Evolutionary conservation across 2,797 vertebrate species (phyloP), one percentile per base, ranked within the genome.

Genomic region (Hapalemur alaotrensis): DNA sequence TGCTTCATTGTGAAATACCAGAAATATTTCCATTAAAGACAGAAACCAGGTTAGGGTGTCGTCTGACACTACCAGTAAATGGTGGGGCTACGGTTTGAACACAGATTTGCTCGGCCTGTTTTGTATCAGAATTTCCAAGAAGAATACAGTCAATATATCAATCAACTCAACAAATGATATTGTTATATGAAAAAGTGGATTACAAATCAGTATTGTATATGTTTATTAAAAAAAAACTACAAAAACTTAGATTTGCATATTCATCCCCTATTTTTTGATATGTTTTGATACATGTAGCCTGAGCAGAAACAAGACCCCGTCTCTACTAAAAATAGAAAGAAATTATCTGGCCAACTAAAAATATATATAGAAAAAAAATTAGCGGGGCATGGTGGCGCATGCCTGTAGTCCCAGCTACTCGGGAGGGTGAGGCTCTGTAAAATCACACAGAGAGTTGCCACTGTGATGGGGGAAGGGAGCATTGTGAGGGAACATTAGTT

Each of bases 401-500:
- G 38, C 38, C 38, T 38, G 38, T 38, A 38, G 38, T 38, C 38
- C 38, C 38, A 38, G 38, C 38, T 38, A 38, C 38, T 38, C 38
- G 38, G 38, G 38, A 38, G 38, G 38, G 2, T 38, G 38, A 38
- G 38, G 38, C 38, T 78, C 32, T 73, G 28, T 28, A 52, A 73
- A 86, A 72, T 13, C 38, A 50, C 10, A 43, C 38, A 30, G 28
- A n/a, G 38, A 11, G 30, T 30, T 48, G 14, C 50, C 5, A 63
- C 8, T 17, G 5, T 54, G 11, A 59, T 18, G 8, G 22, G 9
- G 3, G 8, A 20, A 23, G 0, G 14, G 6, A 17, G 5, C 0
- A 0, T 7, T 18, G 25, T 7, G 32, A 54, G 11, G 12, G 17
- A 20, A 25, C 30, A 41, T 7, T 11, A 8, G 67, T 67, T 70